Evolutionary conservation across 2,888 invertebrate species (phyloP), one percentile per base, ranked within the genome.

Genomic region (Desoria tigrina): DNA sequence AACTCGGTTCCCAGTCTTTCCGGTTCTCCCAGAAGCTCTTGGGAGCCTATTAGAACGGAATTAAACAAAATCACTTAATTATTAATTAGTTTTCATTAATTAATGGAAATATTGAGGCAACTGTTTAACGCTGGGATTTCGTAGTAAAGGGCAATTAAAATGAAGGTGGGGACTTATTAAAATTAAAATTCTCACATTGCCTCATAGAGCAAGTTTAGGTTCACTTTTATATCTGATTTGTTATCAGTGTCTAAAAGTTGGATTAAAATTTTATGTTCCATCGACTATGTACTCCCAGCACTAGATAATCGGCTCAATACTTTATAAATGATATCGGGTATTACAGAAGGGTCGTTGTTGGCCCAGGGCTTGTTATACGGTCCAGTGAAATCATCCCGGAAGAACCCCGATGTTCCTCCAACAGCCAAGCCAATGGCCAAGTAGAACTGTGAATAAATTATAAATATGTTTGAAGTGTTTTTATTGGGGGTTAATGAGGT

Each of bases 351-450:
- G 18, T 71, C 71, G n/a, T 59, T 42, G 42, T 71, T 68, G 9
- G 50, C 65, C 71, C 71, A 71, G n/a, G 71, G 71, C 27, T 71
- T 71, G 4, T 49, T 53, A 37, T 71, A 68, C 2, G 63, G n/a
- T 39, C 53, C 49, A 45, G 61, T 56, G 23, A 24, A 61, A 24
- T 68, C 65, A 28, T 71, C 71, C 16, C 45, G 49, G 62, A 68
- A 68, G 32, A 65, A 71, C 1, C 60, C 62, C 14, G 23, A 57
- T 11, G 37, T 42, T n/a, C 71, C 71, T 3, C 71, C 71, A 21
- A 71, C 61, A 37, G 54, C 56, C 9, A 71, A 18, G 9, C 68
- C 71, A 18, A 71, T 39, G 1, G 54, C 39, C 7, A 71, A 24
- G 11, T 57, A 63, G 50, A 71, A 71, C 70, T 70, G 7, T 2